Evolutionary conservation across 2,797 vertebrate genomes (phyloP).

Genomic region (Borostomias antarcticus): DNA sequence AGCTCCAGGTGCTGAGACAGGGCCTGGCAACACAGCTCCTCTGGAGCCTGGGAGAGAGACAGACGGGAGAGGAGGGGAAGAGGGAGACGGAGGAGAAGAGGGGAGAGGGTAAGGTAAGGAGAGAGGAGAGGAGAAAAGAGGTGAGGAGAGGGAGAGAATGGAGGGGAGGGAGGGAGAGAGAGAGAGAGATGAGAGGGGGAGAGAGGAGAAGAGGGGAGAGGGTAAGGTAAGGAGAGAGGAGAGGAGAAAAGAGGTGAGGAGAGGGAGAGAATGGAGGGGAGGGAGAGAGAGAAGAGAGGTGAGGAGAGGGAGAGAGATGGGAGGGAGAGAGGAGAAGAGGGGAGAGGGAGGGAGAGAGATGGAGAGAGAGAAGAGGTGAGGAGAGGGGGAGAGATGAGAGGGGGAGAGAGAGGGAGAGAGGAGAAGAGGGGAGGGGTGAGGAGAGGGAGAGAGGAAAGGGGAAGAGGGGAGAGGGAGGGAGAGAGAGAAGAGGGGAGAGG

Average conservation of each 20-base stretch:
- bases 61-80: slow-evolving; percentile 3
- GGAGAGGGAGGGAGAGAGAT: background rate
- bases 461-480: background rate
- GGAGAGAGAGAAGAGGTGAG: no score
- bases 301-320: slow-evolving; percentile 6
- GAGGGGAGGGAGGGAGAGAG: background rate
- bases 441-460: background rate
- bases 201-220: background rate
- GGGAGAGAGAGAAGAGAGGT: background rate
- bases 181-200: background rate
- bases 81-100: background rate
- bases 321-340: background rate
- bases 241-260: no score
- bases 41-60: slow-evolving; percentile 71
- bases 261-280: background rate
- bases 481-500: no score
- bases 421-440: background rate
- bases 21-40: slow-evolving; percentile 67
- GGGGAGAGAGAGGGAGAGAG: background rate
- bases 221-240: slow-evolving; percentile 2
- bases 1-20: slow-evolving; percentile 68
- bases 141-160: background rate
- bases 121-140: background rate
- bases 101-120: background rate
- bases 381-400: background rate